Evolutionary conservation across 2,113 vertebrate genomes (phyloP).

Genomic region (Willisornis vidua): DNA sequence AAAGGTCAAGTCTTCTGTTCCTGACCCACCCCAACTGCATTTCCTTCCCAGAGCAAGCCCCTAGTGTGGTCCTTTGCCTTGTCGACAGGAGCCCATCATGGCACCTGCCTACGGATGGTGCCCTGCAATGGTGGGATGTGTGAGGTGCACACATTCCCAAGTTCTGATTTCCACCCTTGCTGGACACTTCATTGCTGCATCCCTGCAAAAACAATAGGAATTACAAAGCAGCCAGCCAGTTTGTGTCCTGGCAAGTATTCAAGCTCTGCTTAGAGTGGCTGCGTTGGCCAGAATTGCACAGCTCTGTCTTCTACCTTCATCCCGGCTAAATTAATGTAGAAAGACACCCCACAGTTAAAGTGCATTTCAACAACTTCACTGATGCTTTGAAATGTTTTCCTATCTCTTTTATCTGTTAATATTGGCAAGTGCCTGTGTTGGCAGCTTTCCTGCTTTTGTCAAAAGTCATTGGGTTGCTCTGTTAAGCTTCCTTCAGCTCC

Average conservation of each 20-base stretch:
- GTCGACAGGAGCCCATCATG: neutral
- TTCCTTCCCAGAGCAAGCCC: neutral
- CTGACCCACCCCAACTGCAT: neutral
- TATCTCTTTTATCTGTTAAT: neutral
- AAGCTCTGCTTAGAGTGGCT: neutral
- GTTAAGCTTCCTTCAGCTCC: conserved; percentile 15
- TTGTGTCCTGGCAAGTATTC: neutral
- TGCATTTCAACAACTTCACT: neutral
- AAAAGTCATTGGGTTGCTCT: neutral
- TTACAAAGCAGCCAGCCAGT: neutral
- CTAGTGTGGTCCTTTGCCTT: neutral
- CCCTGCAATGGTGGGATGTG: neutral
- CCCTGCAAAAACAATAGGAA: neutral
- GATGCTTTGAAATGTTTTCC: conserved; percentile 11
- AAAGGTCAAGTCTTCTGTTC: neutral
- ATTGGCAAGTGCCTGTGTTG: neutral
- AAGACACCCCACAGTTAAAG: neutral
- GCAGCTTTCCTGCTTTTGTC: conserved; percentile 4
- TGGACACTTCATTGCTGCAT: neutral
- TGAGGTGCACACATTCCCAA: too few species aligned
- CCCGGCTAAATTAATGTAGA: neutral
- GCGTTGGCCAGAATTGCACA: neutral
- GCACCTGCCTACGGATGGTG: fast-evolving
- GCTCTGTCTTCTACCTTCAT: neutral
- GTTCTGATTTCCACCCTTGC: neutral